Evolutionary conservation across 2,888 invertebrate genomes (phyloP).

Genomic region (Nymphalis polychloros): DNA sequence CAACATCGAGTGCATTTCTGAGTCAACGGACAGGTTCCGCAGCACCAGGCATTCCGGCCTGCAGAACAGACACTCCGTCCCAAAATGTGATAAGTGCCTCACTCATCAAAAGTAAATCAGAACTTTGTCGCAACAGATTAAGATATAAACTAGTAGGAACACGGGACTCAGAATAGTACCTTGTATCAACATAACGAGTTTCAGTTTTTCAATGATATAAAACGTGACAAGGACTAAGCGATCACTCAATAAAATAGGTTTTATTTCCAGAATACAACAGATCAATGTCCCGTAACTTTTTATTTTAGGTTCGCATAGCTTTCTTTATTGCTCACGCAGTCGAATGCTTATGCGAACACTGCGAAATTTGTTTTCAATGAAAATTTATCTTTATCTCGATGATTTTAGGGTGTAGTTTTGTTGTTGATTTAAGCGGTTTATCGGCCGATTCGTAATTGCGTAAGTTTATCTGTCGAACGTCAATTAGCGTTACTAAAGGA

Average conservation of each 20-base stretch:
- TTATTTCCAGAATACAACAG: slow-evolving; percentile 71
- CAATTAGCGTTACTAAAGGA: slow-evolving; percentile 70
- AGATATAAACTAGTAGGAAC: slow-evolving; percentile 54
- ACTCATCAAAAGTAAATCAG: slow-evolving; percentile 46
- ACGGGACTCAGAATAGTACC: slow-evolving; percentile 50
- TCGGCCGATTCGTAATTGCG: slow-evolving; percentile 40
- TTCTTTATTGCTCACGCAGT: slow-evolving; percentile 58
- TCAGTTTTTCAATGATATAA: slow-evolving; percentile 63
- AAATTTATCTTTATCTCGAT: slow-evolving; percentile 57
- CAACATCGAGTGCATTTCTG: slow-evolving; percentile 59
- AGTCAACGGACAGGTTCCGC: slow-evolving; percentile 71
- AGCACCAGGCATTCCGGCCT: slow-evolving; percentile 71
- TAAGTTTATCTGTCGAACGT: slow-evolving; percentile 62
- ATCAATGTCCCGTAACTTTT: slow-evolving; percentile 68
- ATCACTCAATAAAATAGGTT: slow-evolving; percentile 77
- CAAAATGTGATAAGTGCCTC: slow-evolving; percentile 50
- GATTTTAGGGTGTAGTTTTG: slow-evolving; percentile 34
- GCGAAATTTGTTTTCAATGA: slow-evolving; percentile 43
- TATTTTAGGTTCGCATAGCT: slow-evolving; percentile 55
- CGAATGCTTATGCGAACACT: slow-evolving; percentile 63
- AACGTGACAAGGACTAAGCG: slow-evolving; percentile 70
- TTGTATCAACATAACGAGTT: slow-evolving; percentile 60
- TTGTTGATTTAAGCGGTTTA: slow-evolving; percentile 23
- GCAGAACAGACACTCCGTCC: slow-evolving; percentile 33
- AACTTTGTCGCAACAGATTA: slow-evolving; percentile 57